Conservation (phyloP, 2,797 vertebrate species). For the Hyperoplus immaculatus region DNA sequence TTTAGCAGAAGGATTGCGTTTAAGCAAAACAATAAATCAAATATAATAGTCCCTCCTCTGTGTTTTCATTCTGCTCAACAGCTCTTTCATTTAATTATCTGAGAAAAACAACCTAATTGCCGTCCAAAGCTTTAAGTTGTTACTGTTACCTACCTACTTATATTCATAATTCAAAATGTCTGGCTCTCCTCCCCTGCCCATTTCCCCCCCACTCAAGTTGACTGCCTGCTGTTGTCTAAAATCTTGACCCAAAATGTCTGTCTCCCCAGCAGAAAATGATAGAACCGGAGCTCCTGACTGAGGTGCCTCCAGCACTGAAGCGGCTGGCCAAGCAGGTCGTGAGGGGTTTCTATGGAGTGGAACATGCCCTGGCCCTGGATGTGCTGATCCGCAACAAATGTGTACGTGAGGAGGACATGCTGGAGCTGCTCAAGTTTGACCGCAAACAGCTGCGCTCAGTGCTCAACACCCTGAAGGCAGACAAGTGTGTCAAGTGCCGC, state of each 20-base stretch:
- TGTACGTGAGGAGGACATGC: constrained; percentile 98
- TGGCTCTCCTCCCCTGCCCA: background rate
- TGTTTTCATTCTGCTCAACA: background rate
- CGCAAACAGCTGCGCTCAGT: constrained; percentile 96
- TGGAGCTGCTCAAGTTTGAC: constrained; percentile 98
- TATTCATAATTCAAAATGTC: background rate
- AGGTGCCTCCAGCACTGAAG: constrained; percentile 95
- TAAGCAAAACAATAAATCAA: background rate
- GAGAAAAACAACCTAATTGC: background rate
- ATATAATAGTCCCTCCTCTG: background rate
- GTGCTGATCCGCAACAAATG: constrained; percentile 97
- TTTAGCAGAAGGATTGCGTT: background rate
- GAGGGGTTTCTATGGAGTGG: constrained; percentile 96
- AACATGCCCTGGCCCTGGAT: constrained; percentile 95
- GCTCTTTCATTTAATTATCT: background rate
- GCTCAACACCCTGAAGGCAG: constrained; percentile 96
- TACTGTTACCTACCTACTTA: background rate
- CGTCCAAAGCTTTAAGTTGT: background rate
- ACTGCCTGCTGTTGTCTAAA: background rate
- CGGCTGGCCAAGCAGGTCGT: constrained; percentile 98
- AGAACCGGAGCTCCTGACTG: constrained; percentile 94
- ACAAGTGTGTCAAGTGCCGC: constrained; percentile 98
- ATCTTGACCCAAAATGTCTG: background rate
- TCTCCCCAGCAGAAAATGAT: constrained; percentile 85
- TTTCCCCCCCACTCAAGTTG: background rate